A percentile compares a stretch with the other conserved stretches of the same genome.
Conservation (phyloP, 2,113 vertebrate genomes). For the Cygnus atratus region DNA sequence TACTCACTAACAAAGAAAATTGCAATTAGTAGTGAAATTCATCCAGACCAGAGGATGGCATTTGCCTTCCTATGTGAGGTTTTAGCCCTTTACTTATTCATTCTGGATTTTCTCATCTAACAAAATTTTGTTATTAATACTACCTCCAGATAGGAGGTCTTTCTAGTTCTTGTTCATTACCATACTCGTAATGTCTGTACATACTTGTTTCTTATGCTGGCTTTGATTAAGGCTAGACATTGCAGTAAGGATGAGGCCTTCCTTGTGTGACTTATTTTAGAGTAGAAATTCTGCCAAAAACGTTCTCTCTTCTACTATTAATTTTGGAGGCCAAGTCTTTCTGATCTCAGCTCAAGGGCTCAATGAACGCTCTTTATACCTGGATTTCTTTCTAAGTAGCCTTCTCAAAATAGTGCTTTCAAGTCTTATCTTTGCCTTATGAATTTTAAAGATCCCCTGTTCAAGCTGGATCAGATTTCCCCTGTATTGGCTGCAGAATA, state of each 20-base stretch:
- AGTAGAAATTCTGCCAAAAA: background rate
- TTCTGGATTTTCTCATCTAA: background rate
- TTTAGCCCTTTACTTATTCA: background rate
- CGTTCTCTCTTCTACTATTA: background rate
- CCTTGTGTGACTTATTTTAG: background rate
- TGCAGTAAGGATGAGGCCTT: rapidly evolving
- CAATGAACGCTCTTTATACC: background rate
- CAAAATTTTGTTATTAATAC: background rate
- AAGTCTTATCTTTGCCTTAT: constrained; percentile 6
- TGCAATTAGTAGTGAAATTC: background rate
- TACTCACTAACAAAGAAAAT: background rate
- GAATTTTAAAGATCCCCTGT: background rate
- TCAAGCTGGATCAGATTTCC: background rate
- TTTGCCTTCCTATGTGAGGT: background rate
- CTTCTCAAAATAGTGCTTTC: background rate
- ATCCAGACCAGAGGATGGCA: background rate
- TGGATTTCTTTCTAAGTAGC: background rate
- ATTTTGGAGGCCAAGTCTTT: background rate
- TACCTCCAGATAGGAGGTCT: background rate
- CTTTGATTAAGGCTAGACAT: background rate
- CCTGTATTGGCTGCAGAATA: background rate
- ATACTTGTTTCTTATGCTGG: rapidly evolving
- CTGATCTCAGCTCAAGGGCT: background rate
- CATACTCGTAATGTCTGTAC: rapidly evolving
- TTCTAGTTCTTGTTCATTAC: background rate